Evolutionary conservation across 2,888 invertebrate species (phyloP).

Genomic region (Leptarthrus brevirostris): DNA sequence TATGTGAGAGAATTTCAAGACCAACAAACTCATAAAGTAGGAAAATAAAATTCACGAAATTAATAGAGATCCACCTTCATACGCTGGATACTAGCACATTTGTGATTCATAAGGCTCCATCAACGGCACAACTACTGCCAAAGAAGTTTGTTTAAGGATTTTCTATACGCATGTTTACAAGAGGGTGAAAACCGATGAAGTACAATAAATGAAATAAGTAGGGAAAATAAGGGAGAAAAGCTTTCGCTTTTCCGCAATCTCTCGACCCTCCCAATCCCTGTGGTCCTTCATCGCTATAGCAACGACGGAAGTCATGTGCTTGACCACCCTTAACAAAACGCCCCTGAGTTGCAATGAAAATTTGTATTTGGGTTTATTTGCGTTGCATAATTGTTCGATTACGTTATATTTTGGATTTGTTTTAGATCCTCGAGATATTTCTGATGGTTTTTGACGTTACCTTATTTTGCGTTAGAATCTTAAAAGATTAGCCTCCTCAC

Average conservation of each 20-base stretch:
- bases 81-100: no score
- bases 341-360: background rate
- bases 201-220: background rate
- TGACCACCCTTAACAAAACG: conserved; percentile 50
- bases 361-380: background rate
- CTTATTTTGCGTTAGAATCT: no score
- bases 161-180: conserved; percentile 36
- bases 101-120: no score
- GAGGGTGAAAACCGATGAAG: background rate
- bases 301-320: conserved; percentile 52
- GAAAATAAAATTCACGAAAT: conserved; percentile 35
- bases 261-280: conserved; percentile 19
- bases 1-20: conserved; percentile 50
- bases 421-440: no score
- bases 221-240: conserved; percentile 22
- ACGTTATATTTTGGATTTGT: no score
- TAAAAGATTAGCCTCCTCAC: background rate
- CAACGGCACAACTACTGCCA: background rate
- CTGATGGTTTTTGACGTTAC: no score
- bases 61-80: no score
- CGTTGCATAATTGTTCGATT: no score
- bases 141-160: background rate
- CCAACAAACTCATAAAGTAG: conserved; percentile 50
- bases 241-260: conserved; percentile 36
- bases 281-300: conserved; percentile 44